Base-by-base conservation (phyloP, 2,888 invertebrate genomes). In the Clivina fossor region DNA sequence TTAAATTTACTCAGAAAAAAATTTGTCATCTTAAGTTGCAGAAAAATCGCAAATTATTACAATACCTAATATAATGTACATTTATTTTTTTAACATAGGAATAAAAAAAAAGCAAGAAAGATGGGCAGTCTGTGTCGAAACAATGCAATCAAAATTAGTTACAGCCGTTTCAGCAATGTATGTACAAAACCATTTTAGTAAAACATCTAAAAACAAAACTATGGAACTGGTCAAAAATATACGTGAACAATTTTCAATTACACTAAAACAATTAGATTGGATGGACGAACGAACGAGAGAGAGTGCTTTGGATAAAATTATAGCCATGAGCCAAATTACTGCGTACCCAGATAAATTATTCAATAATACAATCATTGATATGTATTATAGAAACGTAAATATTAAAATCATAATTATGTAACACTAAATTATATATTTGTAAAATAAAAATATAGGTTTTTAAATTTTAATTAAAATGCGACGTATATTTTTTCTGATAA, bases 261-360 rank as follows among this genome's bases (percentile, higher is more conserved):
- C 91, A 11, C 70, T 91, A 48, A 74, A 78, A 3, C 78, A 82
- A 56, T 82, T 91, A 8, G 84, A 85, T 30, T 94, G 93, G 93
- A 93, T 94, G 93, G 93, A 93, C 67, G 80, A 81, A 0, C 73
- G 76, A 59, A 93, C 93, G 1, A 83, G 84, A 32, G 69, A 74
- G 58, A 81, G 81, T 46, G 90, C 89, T 0, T 71, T 87, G 48
- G 80, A 83, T 58, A 90, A 90, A 68, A 83, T 88, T 0, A 80
- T 80, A 53, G 78, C 83, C 1, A 91, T 93, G 85, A 78, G 83
- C 2, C 83, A 87, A 1, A 88, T 91, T 70, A 91, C 93, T 67
- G 93, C 90, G 0, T 93, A 92, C 70, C 92, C 92, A 1, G 84
- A 84, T 61, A 92, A 90, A 70, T 81, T 93, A 68, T 76, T 91